These are phyloP conservation scores for Takifugu bimaculatus DNA, from an alignment of 2,113 vertebrate genomes.

Conservation along the genomic window DNA sequence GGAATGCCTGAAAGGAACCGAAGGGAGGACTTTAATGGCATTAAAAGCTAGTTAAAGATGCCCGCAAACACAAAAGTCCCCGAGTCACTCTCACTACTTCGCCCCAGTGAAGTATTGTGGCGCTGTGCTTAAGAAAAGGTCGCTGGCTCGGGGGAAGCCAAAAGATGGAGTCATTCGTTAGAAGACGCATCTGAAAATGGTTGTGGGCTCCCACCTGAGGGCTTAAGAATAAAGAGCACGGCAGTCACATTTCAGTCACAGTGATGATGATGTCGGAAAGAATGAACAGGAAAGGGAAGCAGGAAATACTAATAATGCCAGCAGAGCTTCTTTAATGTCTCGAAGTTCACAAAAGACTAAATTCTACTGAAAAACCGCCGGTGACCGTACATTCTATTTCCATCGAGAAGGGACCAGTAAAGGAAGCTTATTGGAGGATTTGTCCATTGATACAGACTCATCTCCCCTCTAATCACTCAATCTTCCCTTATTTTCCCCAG, in stretches of 20 bases:
- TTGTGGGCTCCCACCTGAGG: constrained; percentile 13
- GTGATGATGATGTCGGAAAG: not conserved
- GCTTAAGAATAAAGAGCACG: constrained; percentile 24
- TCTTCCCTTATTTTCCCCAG: constrained; percentile 31
- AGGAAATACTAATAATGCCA: not conserved
- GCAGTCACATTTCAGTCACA: constrained; percentile 8
- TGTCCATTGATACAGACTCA: constrained; percentile 38
- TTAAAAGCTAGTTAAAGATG: not conserved
- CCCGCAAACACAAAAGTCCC: not conserved
- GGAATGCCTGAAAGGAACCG: not conserved
- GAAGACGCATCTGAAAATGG: constrained; percentile 14
- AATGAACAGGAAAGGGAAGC: not conserved
- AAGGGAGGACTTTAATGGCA: not conserved
- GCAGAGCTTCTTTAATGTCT: no score
- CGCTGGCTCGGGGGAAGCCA: constrained; percentile 32
- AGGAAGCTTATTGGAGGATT: not conserved
- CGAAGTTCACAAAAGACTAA: not conserved
- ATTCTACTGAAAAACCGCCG: not conserved
- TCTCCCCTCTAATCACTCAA: constrained; percentile 53
- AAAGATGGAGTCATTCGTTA: constrained; percentile 58
- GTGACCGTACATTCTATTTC: not conserved
- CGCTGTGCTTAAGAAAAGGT: constrained; percentile 56
- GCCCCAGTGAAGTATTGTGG: constrained; percentile 37
- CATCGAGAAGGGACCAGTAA: not conserved
- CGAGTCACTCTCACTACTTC: not conserved